Conservation (phyloP, 2,113 vertebrate genomes). For the Nyctereutes procyonoides region DNA sequence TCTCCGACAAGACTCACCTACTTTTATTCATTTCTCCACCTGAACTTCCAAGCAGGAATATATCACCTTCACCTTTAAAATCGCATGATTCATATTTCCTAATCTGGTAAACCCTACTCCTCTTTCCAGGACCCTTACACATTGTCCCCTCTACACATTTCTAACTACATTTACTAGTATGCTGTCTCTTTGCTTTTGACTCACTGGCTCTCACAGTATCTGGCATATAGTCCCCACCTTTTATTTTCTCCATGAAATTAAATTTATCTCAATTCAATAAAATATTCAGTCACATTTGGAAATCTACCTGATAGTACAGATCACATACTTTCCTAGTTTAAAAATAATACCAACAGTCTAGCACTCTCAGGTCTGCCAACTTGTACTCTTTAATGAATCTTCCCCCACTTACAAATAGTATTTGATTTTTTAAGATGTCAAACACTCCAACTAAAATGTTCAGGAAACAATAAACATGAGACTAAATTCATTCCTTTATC, state of each 20-base stretch:
- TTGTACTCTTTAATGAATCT: neutral
- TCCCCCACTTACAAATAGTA: neutral
- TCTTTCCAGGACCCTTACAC: neutral
- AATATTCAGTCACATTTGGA: neutral
- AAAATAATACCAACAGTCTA: neutral
- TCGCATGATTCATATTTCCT: neutral
- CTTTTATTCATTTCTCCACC: neutral
- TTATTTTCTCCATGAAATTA: neutral
- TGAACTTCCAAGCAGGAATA: slow-evolving; percentile 43
- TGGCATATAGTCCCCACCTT: neutral
- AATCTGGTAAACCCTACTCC: neutral
- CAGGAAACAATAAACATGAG: neutral
- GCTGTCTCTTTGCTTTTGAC: neutral
- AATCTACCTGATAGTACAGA: neutral
- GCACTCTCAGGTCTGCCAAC: neutral
- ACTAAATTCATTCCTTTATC: neutral
- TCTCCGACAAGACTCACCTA: neutral
- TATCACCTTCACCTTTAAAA: neutral
- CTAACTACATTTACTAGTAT: neutral
- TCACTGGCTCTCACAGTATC: neutral
- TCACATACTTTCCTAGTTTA: neutral
- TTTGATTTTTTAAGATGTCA: neutral
- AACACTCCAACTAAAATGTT: neutral
- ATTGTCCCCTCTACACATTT: neutral
- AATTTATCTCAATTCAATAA: neutral